A percentile compares a stretch with the other conserved stretches of the same genome.
Conservation (phyloP, 2,888 invertebrate genomes). For the Embidobia sp. region DNA sequence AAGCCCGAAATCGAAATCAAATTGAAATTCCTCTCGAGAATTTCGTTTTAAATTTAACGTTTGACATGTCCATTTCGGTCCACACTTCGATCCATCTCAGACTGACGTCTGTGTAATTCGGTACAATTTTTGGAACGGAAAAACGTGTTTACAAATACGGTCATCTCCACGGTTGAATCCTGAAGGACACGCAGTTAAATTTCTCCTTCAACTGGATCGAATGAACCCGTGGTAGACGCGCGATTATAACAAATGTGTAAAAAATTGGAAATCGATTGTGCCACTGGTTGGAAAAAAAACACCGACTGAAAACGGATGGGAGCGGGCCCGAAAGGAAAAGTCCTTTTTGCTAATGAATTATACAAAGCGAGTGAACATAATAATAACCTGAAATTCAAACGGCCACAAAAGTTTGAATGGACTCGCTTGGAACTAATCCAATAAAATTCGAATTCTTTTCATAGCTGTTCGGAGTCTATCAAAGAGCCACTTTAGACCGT, state of each 20-base stretch:
- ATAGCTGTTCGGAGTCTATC: conserved; percentile 33
- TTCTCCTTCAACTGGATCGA: conserved; percentile 6
- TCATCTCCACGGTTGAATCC: conserved; percentile 20
- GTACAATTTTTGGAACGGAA: conserved; percentile 15
- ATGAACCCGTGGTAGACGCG: not conserved
- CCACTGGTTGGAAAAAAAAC: conserved; percentile 2
- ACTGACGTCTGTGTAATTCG: conserved; percentile 52
- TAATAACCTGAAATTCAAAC: conserved; percentile 16
- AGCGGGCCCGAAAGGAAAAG: not conserved
- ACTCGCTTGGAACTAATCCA: conserved; percentile 20
- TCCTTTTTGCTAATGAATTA: conserved; percentile 23
- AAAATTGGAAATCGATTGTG: conserved; percentile 16
- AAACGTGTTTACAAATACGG: conserved; percentile 24
- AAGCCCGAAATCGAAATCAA: too few species aligned
- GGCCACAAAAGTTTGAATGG: conserved; percentile 19
- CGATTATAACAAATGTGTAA: conserved; percentile 8
- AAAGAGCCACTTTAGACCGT: conserved; percentile 20
- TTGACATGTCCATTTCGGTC: conserved; percentile 43
- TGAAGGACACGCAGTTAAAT: not conserved
- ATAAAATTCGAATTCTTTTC: conserved; percentile 38
- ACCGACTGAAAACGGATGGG: not conserved
- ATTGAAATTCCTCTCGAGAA: too few species aligned
- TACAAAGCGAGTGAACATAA: conserved; percentile 1
- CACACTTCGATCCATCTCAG: conserved; percentile 30
- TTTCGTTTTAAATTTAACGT: conserved; percentile 47